Evolutionary conservation across 2,797 vertebrate species (phyloP).

Genomic region (Poecilia gillii): DNA sequence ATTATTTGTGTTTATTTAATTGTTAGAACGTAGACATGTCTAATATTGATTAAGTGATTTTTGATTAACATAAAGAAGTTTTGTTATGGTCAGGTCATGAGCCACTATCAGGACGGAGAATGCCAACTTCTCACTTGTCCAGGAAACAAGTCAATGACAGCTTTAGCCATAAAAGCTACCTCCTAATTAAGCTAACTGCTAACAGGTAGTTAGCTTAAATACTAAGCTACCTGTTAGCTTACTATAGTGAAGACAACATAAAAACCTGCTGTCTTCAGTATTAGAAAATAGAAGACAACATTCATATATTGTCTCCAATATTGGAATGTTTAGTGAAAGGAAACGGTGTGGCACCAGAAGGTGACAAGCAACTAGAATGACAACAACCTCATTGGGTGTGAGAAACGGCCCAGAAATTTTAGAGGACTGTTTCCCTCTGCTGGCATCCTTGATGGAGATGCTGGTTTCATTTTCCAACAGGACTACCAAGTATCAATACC

Average conservation of each 20-base stretch:
- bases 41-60: neutral
- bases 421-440: neutral
- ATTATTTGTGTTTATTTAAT: neutral
- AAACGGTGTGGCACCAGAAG: neutral
- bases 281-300: no score
- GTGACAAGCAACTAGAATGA: neutral
- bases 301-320: neutral
- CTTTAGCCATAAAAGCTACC: neutral
- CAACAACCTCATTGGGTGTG: neutral
- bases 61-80: neutral
- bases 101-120: neutral
- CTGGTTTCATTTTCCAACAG: neutral
- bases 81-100: neutral
- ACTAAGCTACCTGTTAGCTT: no score
- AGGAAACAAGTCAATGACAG: neutral
- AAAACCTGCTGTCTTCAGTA: no score
- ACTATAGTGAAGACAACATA: no score
- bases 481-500: neutral
- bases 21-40: neutral
- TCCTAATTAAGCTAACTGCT: neutral
- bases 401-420: neutral
- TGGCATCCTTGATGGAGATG: neutral
- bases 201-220: neutral
- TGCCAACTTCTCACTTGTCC: neutral
- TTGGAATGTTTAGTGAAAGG: neutral